These are phyloP conservation scores for Phrynosoma blainvillii DNA, from an alignment of 2,113 vertebrate species.

Conservation along the genomic window DNA sequence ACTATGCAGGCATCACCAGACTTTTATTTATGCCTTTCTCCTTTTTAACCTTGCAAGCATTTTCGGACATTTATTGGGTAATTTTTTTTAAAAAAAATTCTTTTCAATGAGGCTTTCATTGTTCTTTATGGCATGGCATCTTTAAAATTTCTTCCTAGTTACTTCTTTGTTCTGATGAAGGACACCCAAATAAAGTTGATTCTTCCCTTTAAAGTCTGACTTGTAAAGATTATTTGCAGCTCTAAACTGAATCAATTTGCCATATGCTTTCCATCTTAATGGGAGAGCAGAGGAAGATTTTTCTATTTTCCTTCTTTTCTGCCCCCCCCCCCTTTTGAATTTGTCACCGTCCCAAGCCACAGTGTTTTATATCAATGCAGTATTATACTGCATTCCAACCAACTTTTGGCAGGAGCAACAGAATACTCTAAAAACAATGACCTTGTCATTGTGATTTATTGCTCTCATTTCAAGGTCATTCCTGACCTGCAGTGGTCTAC, in stretches of 20 bases:
- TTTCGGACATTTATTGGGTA: conserved; percentile 42
- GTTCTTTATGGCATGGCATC: conserved; percentile 48
- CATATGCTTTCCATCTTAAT: conserved; percentile 37
- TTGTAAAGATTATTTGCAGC: conserved; percentile 44
- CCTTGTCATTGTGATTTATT: conserved; percentile 68
- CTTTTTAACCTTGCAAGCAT: conserved; percentile 63
- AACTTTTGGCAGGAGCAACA: conserved; percentile 53
- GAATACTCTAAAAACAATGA: conserved; percentile 66
- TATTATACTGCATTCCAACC: conserved; percentile 39
- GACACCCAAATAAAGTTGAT: conserved; percentile 41
- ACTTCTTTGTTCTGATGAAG: conserved; percentile 45
- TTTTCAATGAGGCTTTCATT: conserved; percentile 41
- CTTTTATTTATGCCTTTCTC: conserved; percentile 55
- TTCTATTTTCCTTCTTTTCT: background rate
- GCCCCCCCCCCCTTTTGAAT: background rate
- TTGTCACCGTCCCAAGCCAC: background rate
- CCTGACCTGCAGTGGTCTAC: conserved; percentile 26
- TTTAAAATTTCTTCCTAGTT: conserved; percentile 44
- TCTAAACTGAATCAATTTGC: conserved; percentile 46
- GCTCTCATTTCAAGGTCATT: conserved; percentile 71
- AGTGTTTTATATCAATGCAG: conserved; percentile 39
- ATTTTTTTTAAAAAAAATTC: conserved; percentile 26
- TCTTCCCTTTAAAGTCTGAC: conserved; percentile 50
- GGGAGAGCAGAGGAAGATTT: background rate
- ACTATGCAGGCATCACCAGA: conserved; percentile 47